Evolutionary conservation across 2,797 vertebrate genomes (phyloP), one percentile per base, ranked within the genome.

Genomic region (Huso huso): DNA sequence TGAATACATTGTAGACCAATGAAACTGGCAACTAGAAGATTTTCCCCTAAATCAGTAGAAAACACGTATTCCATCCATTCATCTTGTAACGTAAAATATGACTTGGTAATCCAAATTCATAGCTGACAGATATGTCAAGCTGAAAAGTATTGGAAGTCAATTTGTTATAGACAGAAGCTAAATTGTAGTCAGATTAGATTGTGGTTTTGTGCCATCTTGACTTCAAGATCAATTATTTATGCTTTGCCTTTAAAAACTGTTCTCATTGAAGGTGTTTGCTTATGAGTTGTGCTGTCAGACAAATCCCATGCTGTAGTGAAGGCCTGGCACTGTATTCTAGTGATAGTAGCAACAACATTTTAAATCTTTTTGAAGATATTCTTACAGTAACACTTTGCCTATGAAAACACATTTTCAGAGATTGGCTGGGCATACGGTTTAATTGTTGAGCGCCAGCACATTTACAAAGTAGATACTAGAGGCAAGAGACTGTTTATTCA

Each of bases 401-500:
- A 58, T 65, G 66, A 65, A 68, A 51, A 69, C 12, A 66, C 48
- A 62, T 50, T 10, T 49, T 59, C 8, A n/a, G 8, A 18, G 57
- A 51, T 7, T 37, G 65, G 10, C 48, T 51, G 51, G 63, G 63
- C 58, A n/a, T 57, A 13, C 68, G 51, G 10, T 55, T 57, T 66
- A 58, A 69, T 61, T 64, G 67, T 62, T 64, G 51, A 9, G 58
- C 10, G 8, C 15, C 5, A 18, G 62, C 49, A 53, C 52, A 70
- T 60, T 69, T 51, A 70, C 51, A 65, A 15, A 48, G 59, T 52
- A 63, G 53, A 8, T 64, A 69, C 68, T 68, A 8, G 6, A 55
- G 68, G 68, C 59, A 72, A 1, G 2, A 68, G 63, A 63, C 72
- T 73, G 15, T 60, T 48, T 74, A 73, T 60, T 48, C 74, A 73